Evolutionary conservation across 37 sponge, comb jelly and placozoan species (phyloP).

Genomic region (Hexactinellida sp.): DNA sequence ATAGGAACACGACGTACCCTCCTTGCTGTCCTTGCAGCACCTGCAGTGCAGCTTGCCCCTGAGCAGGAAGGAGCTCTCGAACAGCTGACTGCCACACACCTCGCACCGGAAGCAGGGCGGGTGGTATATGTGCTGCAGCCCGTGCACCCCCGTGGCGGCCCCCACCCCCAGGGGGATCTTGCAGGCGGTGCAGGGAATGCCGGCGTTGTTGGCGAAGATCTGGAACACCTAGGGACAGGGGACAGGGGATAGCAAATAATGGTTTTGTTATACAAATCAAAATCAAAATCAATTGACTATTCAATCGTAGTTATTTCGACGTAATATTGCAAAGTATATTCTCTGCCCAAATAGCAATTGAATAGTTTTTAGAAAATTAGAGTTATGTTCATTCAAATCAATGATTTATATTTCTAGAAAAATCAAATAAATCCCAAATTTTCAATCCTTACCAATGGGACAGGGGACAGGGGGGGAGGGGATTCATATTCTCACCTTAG

Average conservation of each 20-base stretch:
- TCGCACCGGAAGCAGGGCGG: not conserved
- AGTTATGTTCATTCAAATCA: too few relatives aligned
- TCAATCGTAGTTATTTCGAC: too few relatives aligned
- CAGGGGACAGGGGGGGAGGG: too few relatives aligned
- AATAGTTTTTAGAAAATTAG: too few relatives aligned
- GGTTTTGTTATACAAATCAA: too few relatives aligned
- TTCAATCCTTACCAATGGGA: too few relatives aligned
- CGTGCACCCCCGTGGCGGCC: not conserved
- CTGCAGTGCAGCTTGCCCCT: not conserved
- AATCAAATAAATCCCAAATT: too few relatives aligned
- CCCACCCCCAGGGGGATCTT: not conserved
- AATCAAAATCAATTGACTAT: too few relatives aligned
- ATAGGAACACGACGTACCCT: not conserved
- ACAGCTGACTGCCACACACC: slow-evolving; percentile 2
- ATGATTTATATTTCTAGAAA: too few relatives aligned
- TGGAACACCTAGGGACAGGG: not conserved
- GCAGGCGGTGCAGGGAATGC: not conserved
- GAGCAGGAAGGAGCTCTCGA: not conserved
- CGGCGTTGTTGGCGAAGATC: not conserved
- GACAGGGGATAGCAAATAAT: too few relatives aligned
- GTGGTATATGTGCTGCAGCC: not conserved
- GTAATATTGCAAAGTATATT: too few relatives aligned
- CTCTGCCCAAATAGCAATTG: too few relatives aligned
- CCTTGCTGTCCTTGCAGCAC: not conserved
- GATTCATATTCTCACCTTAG: not conserved